These are phyloP conservation scores for Danio kyathit DNA, from an alignment of 2,797 vertebrate genomes.

Conservation along the genomic window DNA sequence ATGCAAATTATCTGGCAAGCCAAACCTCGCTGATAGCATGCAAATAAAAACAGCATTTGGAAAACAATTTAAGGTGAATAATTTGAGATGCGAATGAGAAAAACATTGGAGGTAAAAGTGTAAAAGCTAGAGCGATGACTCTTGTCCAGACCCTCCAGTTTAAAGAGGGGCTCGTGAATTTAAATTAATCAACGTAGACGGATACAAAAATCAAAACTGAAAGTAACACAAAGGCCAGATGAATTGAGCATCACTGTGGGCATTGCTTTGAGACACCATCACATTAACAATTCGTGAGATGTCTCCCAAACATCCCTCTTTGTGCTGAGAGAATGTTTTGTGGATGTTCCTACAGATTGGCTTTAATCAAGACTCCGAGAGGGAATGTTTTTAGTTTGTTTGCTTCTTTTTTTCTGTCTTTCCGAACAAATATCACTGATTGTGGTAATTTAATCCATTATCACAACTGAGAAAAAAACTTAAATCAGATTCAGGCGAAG, in stretches of 20 bases:
- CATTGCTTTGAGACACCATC: constrained; percentile 26
- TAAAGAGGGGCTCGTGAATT: constrained; percentile 53
- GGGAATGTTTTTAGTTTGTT: constrained; percentile 26
- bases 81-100: constrained; percentile 36
- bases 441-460: constrained; percentile 51
- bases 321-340: not conserved
- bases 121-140: constrained; percentile 44
- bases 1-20: constrained; percentile 39
- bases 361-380: constrained; percentile 37
- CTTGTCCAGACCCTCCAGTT: constrained; percentile 48
- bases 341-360: constrained; percentile 10
- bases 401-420: constrained; percentile 21
- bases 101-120: constrained; percentile 25
- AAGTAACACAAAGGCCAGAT: constrained; percentile 43
- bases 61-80: constrained; percentile 39
- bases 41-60: constrained; percentile 32
- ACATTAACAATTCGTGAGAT: constrained; percentile 35
- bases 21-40: constrained; percentile 39
- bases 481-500: constrained; percentile 33
- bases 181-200: constrained; percentile 61
- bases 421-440: constrained; percentile 51
- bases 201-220: constrained; percentile 53
- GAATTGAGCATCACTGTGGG: constrained; percentile 24
- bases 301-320: constrained; percentile 24
- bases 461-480: constrained; percentile 25